Conservation (phyloP, 2,797 vertebrate genomes). For the Myoxocephalus aenaeus region DNA sequence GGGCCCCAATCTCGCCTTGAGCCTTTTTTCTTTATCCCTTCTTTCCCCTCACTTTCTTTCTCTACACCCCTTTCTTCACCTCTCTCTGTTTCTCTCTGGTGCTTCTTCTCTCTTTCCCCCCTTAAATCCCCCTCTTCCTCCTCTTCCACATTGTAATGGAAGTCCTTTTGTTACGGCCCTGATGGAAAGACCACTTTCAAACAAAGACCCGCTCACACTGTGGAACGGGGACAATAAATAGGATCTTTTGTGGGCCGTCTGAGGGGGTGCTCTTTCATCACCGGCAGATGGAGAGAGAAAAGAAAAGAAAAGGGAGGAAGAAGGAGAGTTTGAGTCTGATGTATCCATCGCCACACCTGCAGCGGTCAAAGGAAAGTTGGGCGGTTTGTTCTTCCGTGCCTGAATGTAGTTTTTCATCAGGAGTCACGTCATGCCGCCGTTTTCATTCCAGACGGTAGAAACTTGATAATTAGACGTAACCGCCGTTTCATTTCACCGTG, state of each 20-base stretch:
- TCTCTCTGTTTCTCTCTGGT: constrained; percentile 44
- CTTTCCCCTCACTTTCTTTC: constrained; percentile 52
- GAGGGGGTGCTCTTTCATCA: constrained; percentile 70
- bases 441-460: neutral
- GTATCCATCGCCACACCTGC: constrained; percentile 13
- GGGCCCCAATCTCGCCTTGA: constrained; percentile 73
- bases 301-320: constrained; percentile 16
- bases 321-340: constrained; percentile 24
- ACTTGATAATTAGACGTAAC: neutral
- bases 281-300: constrained; percentile 13
- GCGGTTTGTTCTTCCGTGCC: neutral
- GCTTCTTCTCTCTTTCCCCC: constrained; percentile 24
- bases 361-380: constrained; percentile 20
- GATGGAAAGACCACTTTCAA: constrained; percentile 77
- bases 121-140: constrained; percentile 55
- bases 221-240: constrained; percentile 78
- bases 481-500: neutral
- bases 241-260: constrained; percentile 66
- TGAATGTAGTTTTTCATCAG: neutral
- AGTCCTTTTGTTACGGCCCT: constrained; percentile 74
- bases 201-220: constrained; percentile 70
- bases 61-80: constrained; percentile 49
- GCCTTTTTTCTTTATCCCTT: constrained; percentile 51
- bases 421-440: neutral
- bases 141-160: constrained; percentile 66